Evolutionary conservation across 2,888 invertebrate species (phyloP).

Genomic region (Melinaea marsaeus): DNA sequence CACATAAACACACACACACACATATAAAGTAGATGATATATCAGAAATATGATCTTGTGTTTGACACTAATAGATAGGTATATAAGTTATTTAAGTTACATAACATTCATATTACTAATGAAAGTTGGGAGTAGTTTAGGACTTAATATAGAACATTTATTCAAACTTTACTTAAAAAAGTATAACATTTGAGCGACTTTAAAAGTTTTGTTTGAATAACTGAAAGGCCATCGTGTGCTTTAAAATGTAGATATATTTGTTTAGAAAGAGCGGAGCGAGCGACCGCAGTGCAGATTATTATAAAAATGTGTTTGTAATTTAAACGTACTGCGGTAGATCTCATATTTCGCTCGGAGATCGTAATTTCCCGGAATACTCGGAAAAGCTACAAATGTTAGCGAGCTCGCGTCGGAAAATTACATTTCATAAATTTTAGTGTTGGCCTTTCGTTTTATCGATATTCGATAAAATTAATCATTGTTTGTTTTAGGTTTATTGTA

Average conservation of each 20-base stretch:
- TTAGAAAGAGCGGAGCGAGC: slow-evolving; percentile 27
- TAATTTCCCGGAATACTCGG: slow-evolving; percentile 74
- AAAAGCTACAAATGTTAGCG: slow-evolving; percentile 76
- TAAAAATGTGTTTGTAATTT: slow-evolving; percentile 68
- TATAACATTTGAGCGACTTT: not conserved
- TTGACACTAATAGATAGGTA: too few relatives aligned
- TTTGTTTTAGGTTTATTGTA: too few relatives aligned
- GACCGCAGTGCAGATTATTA: slow-evolving; percentile 53
- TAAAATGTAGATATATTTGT: slow-evolving; percentile 24
- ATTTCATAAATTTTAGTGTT: slow-evolving; percentile 72
- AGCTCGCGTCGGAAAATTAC: slow-evolving; percentile 74
- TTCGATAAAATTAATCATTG: slow-evolving; percentile 10
- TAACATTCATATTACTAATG: too few relatives aligned
- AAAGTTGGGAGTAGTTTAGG: too few relatives aligned
- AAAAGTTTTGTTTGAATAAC: slow-evolving; percentile 11
- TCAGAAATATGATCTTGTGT: not conserved
- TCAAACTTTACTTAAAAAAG: too few relatives aligned
- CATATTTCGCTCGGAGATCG: slow-evolving; percentile 67
- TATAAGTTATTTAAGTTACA: too few relatives aligned
- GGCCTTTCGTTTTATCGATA: slow-evolving; percentile 34
- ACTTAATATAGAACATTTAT: too few relatives aligned
- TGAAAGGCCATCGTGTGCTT: slow-evolving; percentile 13
- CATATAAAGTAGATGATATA: not conserved
- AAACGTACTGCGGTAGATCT: slow-evolving; percentile 69
- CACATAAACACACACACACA: not conserved